Conservation (phyloP, 2,888 invertebrate genomes). For the Drosophila antonietae region DNA sequence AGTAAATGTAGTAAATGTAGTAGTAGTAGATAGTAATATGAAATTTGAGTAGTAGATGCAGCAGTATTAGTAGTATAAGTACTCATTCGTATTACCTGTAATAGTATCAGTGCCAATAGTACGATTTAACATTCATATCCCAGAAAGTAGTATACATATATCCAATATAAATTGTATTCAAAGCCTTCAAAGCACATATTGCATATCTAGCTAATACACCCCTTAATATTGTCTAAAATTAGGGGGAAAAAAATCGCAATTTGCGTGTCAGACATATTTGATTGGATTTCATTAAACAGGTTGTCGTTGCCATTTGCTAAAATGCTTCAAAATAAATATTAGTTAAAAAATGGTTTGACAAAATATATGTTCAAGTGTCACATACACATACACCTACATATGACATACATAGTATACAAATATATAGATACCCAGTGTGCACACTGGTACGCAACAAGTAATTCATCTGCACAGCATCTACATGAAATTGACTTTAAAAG, state of each 20-base stretch:
- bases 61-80: neutral
- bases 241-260: conserved; percentile 30
- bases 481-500: conserved; percentile 45
- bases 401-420: neutral
- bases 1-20: neutral
- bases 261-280: conserved; percentile 51
- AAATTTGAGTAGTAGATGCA: neutral
- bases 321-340: conserved; percentile 30
- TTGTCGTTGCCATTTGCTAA: conserved; percentile 23
- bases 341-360: conserved; percentile 9
- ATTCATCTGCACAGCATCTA: conserved; percentile 44
- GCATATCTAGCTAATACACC: neutral
- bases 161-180: too few species aligned
- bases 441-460: conserved; percentile 23
- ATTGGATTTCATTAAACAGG: conserved; percentile 62
- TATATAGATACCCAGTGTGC: neutral
- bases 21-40: neutral
- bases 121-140: neutral
- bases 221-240: neutral
- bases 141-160: neutral
- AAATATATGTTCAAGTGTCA: neutral
- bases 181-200: neutral
- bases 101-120: too few species aligned
- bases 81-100: neutral
- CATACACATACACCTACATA: neutral